Percentiles rank a stretch among this genome's conserved stretches.
Evolutionary conservation across 1,140 invertebrate genomes (phyloP).

Genomic region (Drosophila albomicans): DNA sequence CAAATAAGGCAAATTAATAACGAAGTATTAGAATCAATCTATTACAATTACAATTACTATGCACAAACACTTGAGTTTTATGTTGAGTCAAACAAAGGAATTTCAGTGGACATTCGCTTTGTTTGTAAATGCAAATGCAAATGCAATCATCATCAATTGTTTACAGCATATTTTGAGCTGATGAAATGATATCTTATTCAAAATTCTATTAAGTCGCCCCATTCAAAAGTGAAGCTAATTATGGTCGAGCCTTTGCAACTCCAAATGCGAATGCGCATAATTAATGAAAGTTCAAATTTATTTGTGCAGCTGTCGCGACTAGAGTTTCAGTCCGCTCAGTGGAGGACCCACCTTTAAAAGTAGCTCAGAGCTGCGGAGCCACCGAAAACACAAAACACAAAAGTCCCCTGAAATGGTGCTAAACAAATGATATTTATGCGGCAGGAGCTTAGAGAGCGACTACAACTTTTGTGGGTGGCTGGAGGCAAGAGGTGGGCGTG

Average conservation of each 20-base stretch:
- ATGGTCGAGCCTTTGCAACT: constrained; percentile 28
- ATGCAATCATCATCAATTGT: constrained; percentile 14
- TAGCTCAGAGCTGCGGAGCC: constrained; percentile 4
- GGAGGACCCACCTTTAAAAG: background rate
- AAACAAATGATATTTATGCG: constrained; percentile 76
- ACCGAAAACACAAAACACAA: constrained; percentile 59
- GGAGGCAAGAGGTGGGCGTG: background rate
- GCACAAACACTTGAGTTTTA: no score
- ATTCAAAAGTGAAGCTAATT: constrained; percentile 45
- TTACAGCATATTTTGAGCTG: constrained; percentile 9
- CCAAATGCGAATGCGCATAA: constrained; percentile 68
- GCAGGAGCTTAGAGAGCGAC: constrained; percentile 61
- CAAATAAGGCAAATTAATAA: no score
- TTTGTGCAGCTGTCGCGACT: constrained; percentile 60
- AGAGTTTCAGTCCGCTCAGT: background rate
- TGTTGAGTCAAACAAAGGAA: background rate
- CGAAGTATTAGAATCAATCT: no score
- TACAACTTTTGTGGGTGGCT: constrained; percentile 44
- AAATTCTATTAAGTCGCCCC: constrained; percentile 60
- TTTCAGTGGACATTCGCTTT: background rate
- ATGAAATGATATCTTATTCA: constrained; percentile 53
- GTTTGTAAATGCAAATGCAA: background rate
- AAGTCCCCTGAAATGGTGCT: constrained; percentile 44
- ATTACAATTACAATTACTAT: no score
- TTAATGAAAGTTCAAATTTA: constrained; percentile 71